Conservation (phyloP, 2,797 vertebrate genomes). For the Dromococcyx pavoninus region DNA sequence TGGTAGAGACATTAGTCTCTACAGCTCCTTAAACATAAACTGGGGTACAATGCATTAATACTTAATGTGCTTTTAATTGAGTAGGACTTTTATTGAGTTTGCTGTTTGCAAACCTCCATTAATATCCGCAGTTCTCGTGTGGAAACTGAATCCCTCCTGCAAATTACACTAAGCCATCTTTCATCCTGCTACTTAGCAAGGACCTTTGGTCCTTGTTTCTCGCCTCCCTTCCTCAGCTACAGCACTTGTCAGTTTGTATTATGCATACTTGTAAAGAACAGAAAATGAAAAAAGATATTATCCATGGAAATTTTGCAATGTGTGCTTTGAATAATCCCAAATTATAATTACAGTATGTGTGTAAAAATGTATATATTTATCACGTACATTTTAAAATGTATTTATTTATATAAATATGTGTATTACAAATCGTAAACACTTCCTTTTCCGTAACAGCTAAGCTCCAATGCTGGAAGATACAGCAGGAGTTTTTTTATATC, state of each 20-base stretch:
- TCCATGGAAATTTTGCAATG: not conserved
- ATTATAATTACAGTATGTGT: not conserved
- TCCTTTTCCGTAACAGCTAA: not conserved
- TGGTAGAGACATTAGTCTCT: not conserved
- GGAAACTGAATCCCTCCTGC: not conserved
- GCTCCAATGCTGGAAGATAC: not conserved
- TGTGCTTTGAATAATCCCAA: not conserved
- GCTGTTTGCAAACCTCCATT: not conserved
- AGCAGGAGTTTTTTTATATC: not conserved
- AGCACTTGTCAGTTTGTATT: constrained; percentile 45
- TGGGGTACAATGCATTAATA: not conserved
- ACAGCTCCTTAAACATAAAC: not conserved
- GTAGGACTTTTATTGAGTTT: not conserved
- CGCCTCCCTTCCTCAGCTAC: not conserved
- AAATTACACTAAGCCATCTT: constrained; percentile 4
- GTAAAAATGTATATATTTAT: not conserved
- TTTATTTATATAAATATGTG: not conserved
- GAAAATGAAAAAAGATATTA: constrained; percentile 6
- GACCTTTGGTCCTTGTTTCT: constrained; percentile 51
- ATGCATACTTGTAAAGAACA: constrained; percentile 8
- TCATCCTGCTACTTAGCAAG: constrained; percentile 47
- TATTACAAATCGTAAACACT: not conserved
- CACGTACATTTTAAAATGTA: not conserved
- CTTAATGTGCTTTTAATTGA: not conserved
- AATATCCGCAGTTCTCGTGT: not conserved